These are phyloP conservation scores for Aplysina aerophoba DNA, from an alignment of 37 sponge, comb jelly and placozoan species.

Conservation along the genomic window DNA sequence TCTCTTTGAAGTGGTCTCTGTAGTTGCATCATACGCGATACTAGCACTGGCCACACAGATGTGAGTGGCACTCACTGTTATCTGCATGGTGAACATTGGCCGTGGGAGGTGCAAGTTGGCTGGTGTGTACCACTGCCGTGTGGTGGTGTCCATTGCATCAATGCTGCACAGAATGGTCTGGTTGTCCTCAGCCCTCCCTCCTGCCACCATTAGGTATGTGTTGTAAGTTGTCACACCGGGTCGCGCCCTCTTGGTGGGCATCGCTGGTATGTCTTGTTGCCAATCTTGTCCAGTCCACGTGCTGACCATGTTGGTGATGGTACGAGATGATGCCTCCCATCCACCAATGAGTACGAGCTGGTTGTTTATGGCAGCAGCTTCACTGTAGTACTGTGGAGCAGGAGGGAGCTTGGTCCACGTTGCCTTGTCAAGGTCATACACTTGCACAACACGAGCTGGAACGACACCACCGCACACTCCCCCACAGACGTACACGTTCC, in stretches of 20 bases:
- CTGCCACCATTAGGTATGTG: not conserved
- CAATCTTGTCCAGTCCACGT: slow-evolving; percentile 1
- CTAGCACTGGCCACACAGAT: too few species aligned
- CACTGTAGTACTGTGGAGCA: slow-evolving; percentile 14
- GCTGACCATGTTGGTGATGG: slow-evolving; percentile 1
- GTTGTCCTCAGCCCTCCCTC: not conserved
- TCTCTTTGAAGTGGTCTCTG: too few species aligned
- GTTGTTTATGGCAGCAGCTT: not conserved
- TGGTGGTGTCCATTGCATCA: not conserved
- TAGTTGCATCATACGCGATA: too few species aligned
- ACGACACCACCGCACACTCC: not conserved
- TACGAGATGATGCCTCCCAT: not conserved
- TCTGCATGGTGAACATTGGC: not conserved
- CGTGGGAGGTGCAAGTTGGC: not conserved
- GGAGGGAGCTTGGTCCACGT: not conserved
- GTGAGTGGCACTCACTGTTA: too few species aligned
- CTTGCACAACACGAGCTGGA: too few species aligned
- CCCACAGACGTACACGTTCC: slow-evolving; percentile 1
- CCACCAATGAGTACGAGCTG: slow-evolving; percentile 16
- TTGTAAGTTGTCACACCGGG: not conserved
- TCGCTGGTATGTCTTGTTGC: not conserved
- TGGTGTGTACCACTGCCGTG: slow-evolving; percentile 7
- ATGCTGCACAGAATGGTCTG: not conserved
- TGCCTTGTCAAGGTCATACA: too few species aligned
- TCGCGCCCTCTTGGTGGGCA: not conserved